phyloP scores from a whole-genome alignment of 2,113 vertebrate species.

The Oenanthe melanoleuca region DNA sequence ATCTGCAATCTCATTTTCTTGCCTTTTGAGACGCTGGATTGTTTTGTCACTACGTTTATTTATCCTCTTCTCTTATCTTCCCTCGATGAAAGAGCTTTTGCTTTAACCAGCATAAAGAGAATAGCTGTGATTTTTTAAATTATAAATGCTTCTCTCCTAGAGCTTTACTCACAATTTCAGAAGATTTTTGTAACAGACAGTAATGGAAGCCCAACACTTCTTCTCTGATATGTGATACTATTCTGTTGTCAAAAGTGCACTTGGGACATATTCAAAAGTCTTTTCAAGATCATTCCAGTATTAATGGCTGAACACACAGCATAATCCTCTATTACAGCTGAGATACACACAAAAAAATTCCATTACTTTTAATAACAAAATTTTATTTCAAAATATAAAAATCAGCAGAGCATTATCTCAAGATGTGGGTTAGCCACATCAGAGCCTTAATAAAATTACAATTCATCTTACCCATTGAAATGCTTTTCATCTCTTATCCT shows the following conservation, averaged over 20 bases:
- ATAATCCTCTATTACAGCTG: neutral
- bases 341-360: neutral
- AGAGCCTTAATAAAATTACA: neutral
- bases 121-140: neutral
- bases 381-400: slow-evolving; percentile 17
- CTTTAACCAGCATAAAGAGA: neutral
- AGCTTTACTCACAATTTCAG: neutral
- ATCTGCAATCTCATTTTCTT: neutral
- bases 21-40: neutral
- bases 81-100: neutral
- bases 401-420: neutral
- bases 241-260: neutral
- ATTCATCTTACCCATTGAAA: neutral
- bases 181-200: neutral
- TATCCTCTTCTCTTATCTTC: neutral
- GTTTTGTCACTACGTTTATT: neutral
- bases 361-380: neutral
- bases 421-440: neutral
- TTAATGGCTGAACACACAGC: neutral
- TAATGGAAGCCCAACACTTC: neutral
- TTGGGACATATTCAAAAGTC: neutral
- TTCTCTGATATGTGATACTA: neutral
- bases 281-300: neutral
- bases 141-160: neutral
- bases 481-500: neutral